Percentiles rank a stretch among this genome's conserved stretches.
Evolutionary conservation across 2,888 invertebrate species (phyloP).

Genomic region (Polydrusus tereticollis): DNA sequence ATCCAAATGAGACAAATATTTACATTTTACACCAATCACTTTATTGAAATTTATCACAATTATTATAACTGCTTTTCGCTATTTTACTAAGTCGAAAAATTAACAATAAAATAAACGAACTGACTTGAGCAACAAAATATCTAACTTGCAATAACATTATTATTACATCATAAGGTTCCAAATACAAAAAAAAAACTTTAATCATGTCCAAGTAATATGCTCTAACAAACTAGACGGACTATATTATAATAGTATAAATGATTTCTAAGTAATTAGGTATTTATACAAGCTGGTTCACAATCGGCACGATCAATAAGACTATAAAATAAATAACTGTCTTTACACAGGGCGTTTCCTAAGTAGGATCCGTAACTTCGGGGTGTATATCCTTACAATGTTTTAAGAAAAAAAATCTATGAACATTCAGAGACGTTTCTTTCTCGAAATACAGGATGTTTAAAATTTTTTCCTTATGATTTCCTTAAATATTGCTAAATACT

Average conservation of each 20-base stretch:
- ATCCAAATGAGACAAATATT: conserved; percentile 3
- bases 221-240: conserved; percentile 30
- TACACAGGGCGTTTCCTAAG: too few relatives aligned
- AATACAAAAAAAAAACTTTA: conserved; percentile 32
- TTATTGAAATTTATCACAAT: conserved; percentile 52
- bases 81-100: conserved; percentile 44
- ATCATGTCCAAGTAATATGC: conserved; percentile 31
- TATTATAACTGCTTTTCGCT: conserved; percentile 48
- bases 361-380: too few relatives aligned
- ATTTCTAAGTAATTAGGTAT: conserved; percentile 21
- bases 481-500: too few relatives aligned
- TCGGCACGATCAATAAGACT: conserved; percentile 18
- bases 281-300: conserved; percentile 22
- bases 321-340: conserved; percentile 27
- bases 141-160: conserved; percentile 40
- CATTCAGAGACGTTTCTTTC: too few relatives aligned
- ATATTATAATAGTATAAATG: conserved; percentile 31
- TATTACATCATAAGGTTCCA: conserved; percentile 27
- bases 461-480: too few relatives aligned
- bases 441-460: too few relatives aligned
- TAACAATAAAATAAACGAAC: conserved; percentile 36
- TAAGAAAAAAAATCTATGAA: too few relatives aligned
- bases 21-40: conserved; percentile 48
- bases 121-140: conserved; percentile 46
- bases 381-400: too few relatives aligned